Percentiles rank a stretch among this genome's conserved stretches.
Conservation (phyloP, 2,113 vertebrate genomes). For the Centrocercus urophasianus region DNA sequence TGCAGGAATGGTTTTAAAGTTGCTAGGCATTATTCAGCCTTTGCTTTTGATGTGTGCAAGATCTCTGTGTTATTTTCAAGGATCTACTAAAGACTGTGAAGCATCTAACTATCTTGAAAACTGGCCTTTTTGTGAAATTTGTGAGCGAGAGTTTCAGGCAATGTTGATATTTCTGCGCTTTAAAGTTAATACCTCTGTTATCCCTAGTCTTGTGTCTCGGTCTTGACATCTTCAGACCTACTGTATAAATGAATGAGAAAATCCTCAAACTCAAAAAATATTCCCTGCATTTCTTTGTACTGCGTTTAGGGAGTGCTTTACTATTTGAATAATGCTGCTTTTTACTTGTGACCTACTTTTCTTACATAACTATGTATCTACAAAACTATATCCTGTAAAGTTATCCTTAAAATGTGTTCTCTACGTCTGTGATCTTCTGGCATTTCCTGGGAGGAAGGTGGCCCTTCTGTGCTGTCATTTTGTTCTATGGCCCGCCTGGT, state of each 20-base stretch:
- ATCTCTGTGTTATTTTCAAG: not conserved
- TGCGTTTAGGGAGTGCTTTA: not conserved
- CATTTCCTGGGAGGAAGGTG: not conserved
- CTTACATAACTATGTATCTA: not conserved
- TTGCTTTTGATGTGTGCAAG: not conserved
- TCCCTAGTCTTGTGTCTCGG: not conserved
- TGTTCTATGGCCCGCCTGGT: not conserved
- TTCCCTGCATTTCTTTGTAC: not conserved
- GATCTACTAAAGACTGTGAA: not conserved
- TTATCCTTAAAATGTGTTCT: not conserved
- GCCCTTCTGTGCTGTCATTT: not conserved
- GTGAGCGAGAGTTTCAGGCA: not conserved
- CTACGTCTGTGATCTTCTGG: not conserved
- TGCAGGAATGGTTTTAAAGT: not conserved
- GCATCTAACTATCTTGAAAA: not conserved
- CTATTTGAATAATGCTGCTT: not conserved
- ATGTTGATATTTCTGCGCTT: not conserved
- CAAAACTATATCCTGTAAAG: not conserved
- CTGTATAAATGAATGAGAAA: not conserved
- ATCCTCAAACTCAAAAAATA: not conserved
- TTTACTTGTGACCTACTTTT: not conserved
- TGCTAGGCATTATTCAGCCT: fast-evolving
- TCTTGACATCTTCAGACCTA: not conserved
- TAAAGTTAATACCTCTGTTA: not conserved
- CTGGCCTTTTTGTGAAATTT: not conserved